A percentile compares a stretch with the other conserved stretches of the same genome.
These are phyloP conservation scores for Daktulosphaira vitifoliae DNA, from an alignment of 1,140 invertebrate genomes.

Conservation along the genomic window DNA sequence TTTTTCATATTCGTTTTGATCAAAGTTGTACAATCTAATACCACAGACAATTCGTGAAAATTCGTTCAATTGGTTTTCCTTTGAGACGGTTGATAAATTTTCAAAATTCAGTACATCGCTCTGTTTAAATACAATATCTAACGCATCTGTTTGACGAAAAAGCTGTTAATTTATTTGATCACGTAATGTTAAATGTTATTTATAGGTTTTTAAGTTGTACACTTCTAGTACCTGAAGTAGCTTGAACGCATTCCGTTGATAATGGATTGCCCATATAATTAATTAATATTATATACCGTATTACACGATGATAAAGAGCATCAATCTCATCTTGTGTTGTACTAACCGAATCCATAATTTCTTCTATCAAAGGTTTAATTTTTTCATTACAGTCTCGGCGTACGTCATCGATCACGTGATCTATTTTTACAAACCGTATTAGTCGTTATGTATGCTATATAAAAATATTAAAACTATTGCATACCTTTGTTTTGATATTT, in stretches of 20 bases:
- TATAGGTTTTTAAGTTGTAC: too few relatives aligned
- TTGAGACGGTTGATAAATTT: not conserved
- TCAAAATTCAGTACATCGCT: not conserved
- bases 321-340: too few relatives aligned
- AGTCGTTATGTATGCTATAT: not conserved
- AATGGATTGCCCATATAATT: slow-evolving; percentile 18
- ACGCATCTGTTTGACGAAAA: not conserved
- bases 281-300: slow-evolving; percentile 4
- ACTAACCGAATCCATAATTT: not conserved
- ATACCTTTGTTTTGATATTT: slow-evolving; percentile 1
- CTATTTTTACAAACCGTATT: not conserved
- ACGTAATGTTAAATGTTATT: too few relatives aligned
- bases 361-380: not conserved
- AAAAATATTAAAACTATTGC: not conserved
- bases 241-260: not conserved
- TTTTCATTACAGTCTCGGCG: not conserved
- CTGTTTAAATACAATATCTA: not conserved
- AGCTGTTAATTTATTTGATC: too few relatives aligned
- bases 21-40: not conserved
- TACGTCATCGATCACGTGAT: not conserved
- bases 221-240: slow-evolving; percentile 2
- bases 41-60: not conserved
- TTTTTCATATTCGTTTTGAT: not conserved
- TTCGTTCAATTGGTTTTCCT: slow-evolving; percentile 1
- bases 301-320: not conserved